phyloP scores from a whole-genome alignment of 2,113 vertebrate species.

The Hoplias malabaricus region DNA sequence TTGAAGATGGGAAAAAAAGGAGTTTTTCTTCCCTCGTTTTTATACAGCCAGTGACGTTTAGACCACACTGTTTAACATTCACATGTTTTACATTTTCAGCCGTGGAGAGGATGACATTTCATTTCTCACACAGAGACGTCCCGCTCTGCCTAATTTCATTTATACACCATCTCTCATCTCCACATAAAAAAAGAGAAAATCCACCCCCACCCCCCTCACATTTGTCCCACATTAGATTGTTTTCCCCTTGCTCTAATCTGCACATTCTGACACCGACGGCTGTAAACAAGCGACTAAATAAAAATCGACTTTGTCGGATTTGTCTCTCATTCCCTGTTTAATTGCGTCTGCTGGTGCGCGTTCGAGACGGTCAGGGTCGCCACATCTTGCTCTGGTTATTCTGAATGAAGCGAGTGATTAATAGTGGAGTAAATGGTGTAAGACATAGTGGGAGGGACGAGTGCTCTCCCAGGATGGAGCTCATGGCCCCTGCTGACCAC shows the following conservation, averaged over 20 bases:
- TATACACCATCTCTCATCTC: conserved; percentile 59
- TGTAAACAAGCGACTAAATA: conserved; percentile 34
- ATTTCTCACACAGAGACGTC: conserved; percentile 70
- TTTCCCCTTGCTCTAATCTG: conserved; percentile 48
- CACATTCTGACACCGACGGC: conserved; percentile 23
- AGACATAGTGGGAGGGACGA: not conserved
- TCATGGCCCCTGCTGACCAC: not conserved
- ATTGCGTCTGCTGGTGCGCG: not conserved
- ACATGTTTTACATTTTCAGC: conserved; percentile 76
- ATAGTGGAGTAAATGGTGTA: not conserved
- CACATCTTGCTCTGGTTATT: conserved; percentile 60
- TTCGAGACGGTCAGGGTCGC: conserved; percentile 28
- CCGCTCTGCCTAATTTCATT: conserved; percentile 73
- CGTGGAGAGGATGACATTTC: conserved; percentile 72
- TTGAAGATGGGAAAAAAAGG: conserved; percentile 47
- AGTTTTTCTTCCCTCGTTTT: not conserved
- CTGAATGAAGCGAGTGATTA: conserved; percentile 40
- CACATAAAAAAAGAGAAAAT: conserved; percentile 19
- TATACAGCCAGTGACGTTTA: conserved; percentile 50
- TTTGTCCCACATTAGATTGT: conserved; percentile 54
- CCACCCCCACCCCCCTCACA: no score
- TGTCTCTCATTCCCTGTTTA: conserved; percentile 9
- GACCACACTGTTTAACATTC: conserved; percentile 63
- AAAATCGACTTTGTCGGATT: conserved; percentile 26
- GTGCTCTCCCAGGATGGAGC: conserved; percentile 18